phyloP scores from a whole-genome alignment of 2,113 vertebrate species.

The Notiomystis cincta region DNA sequence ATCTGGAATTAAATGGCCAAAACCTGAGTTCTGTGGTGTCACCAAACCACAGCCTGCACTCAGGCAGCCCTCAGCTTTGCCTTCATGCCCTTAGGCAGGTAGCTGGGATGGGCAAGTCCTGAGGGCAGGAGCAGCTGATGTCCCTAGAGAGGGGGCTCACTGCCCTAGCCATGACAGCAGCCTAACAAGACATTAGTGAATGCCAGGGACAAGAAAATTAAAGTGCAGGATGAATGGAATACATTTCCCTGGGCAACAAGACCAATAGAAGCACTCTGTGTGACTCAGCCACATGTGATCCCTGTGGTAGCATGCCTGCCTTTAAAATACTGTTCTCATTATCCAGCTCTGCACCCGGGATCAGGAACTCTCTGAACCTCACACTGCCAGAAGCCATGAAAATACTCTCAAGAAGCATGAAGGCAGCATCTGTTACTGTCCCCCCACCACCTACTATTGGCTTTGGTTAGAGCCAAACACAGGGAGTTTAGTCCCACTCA shows the following conservation, averaged over 20 bases:
- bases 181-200: neutral
- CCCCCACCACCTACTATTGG: neutral
- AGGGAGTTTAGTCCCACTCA: neutral
- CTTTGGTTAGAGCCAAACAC: neutral
- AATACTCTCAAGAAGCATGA: neutral
- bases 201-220: neutral
- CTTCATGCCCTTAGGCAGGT: neutral
- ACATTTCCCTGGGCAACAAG: neutral
- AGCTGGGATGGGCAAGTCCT: neutral
- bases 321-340: neutral
- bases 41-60: neutral
- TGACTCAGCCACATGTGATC: neutral
- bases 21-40: accelerated
- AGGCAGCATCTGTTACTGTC: neutral
- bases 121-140: neutral
- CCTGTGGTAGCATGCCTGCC: neutral
- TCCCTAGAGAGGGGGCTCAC: neutral
- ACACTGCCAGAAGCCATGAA: neutral
- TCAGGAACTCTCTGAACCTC: neutral
- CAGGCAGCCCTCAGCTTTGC: neutral
- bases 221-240: neutral
- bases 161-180: neutral
- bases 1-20: neutral
- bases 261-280: neutral
- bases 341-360: neutral